Percentiles rank a stretch among this genome's conserved stretches.
Conservation (phyloP, 1,140 invertebrate genomes). For the Cotesia chilonis region DNA sequence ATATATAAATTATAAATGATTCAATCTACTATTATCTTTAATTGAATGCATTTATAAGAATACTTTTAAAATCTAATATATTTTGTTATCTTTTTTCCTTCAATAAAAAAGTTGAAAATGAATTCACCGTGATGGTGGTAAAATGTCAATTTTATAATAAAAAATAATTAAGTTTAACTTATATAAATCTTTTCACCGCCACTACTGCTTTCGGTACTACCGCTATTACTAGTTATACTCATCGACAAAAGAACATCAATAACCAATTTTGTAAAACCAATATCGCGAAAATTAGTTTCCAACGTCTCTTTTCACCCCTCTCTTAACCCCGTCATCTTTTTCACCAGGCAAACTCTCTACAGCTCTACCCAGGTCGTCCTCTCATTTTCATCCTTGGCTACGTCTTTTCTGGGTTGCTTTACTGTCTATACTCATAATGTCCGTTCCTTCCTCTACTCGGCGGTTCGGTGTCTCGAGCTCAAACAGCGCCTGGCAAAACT, state of each 20-base stretch:
- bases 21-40: too few species aligned
- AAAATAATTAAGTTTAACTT: constrained; percentile 20
- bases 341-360: constrained; percentile 24
- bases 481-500: constrained; percentile 17
- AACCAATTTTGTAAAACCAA: constrained; percentile 63
- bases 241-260: constrained; percentile 57
- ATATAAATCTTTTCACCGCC: too few species aligned
- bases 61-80: too few species aligned
- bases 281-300: constrained; percentile 62
- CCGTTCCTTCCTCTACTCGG: not conserved
- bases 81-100: too few species aligned
- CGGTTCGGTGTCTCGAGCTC: not conserved
- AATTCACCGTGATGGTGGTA: too few species aligned
- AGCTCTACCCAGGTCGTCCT: constrained; percentile 22
- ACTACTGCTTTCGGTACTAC: constrained; percentile 16
- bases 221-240: constrained; percentile 27
- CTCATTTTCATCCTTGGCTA: constrained; percentile 21
- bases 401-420: constrained; percentile 20
- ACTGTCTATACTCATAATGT: constrained; percentile 4
- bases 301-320: constrained; percentile 39
- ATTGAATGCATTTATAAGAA: too few species aligned
- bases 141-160: too few species aligned
- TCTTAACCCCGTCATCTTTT: constrained; percentile 30
- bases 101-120: too few species aligned
- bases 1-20: too few species aligned